Conservation (phyloP, 35 echinoderm and acorn worm genomes). For the Eucidaris tribuloides region DNA sequence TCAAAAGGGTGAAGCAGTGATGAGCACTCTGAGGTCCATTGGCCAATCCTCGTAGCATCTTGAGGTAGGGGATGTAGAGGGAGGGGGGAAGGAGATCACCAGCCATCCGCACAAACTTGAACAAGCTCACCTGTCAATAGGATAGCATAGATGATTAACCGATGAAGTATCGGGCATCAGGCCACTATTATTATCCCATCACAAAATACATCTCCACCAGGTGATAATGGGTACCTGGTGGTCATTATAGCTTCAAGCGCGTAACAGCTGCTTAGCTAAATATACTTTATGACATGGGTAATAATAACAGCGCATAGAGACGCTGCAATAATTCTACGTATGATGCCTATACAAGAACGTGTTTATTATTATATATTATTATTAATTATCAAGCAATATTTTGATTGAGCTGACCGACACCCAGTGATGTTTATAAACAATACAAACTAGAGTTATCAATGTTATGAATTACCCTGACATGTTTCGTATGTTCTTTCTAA, state of each 20-base stretch:
- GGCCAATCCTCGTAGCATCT: slow-evolving; percentile 79
- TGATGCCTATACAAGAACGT: too few species aligned
- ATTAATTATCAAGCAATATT: too few species aligned
- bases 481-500: too few species aligned
- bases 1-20: slow-evolving; percentile 86
- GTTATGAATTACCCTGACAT: too few species aligned
- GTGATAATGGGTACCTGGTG: neutral
- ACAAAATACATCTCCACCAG: neutral
- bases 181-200: neutral
- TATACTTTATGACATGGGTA: neutral
- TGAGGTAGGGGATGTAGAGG: slow-evolving; percentile 80
- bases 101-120: slow-evolving; percentile 98
- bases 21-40: slow-evolving; percentile 77
- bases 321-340: too few species aligned
- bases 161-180: neutral
- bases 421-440: too few species aligned
- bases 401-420: too few species aligned
- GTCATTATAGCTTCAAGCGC: neutral
- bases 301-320: neutral
- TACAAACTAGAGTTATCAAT: too few species aligned
- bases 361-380: too few species aligned
- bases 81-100: slow-evolving; percentile 88
- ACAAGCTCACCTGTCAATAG: slow-evolving; percentile 71
- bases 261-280: neutral
- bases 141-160: neutral